Percentiles rank a stretch among this genome's conserved stretches.
phyloP scores from a whole-genome alignment of 2,113 vertebrate genomes.

The Dasypus novemcinctus region DNA sequence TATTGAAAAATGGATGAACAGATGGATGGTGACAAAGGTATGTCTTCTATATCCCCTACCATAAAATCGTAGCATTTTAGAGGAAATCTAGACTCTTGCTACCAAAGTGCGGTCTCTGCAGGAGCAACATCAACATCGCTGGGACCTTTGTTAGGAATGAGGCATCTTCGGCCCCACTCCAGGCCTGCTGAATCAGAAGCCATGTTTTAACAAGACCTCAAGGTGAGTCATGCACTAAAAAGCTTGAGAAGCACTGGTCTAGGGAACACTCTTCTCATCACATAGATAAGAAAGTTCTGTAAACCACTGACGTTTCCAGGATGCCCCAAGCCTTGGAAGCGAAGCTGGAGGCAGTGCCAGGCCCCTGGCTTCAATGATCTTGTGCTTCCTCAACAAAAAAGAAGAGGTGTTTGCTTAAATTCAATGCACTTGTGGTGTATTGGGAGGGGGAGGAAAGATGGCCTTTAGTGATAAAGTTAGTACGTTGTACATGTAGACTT shows the following conservation, averaged over 20 bases:
- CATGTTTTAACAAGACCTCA: not conserved
- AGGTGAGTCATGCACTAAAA: not conserved
- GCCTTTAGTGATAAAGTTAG: not conserved
- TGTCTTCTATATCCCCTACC: not conserved
- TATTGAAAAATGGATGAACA: not conserved
- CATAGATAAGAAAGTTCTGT: not conserved
- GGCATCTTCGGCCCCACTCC: not conserved
- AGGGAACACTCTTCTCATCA: not conserved
- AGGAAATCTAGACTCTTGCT: not conserved
- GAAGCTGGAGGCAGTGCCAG: not conserved
- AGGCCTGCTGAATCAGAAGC: not conserved
- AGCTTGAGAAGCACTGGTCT: not conserved
- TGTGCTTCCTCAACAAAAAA: not conserved
- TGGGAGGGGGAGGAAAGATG: not conserved
- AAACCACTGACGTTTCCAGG: not conserved
- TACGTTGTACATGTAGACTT: not conserved
- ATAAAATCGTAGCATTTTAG: slow-evolving; percentile 14
- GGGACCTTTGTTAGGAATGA: not conserved
- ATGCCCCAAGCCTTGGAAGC: not conserved
- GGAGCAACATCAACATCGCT: not conserved
- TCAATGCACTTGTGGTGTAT: not conserved
- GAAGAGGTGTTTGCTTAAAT: not conserved
- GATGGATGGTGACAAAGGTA: not conserved
- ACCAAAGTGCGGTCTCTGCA: not conserved
- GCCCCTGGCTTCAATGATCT: not conserved